Conservation (phyloP, 2,113 vertebrate species). For the Coryphaenoides rupestris region DNA sequence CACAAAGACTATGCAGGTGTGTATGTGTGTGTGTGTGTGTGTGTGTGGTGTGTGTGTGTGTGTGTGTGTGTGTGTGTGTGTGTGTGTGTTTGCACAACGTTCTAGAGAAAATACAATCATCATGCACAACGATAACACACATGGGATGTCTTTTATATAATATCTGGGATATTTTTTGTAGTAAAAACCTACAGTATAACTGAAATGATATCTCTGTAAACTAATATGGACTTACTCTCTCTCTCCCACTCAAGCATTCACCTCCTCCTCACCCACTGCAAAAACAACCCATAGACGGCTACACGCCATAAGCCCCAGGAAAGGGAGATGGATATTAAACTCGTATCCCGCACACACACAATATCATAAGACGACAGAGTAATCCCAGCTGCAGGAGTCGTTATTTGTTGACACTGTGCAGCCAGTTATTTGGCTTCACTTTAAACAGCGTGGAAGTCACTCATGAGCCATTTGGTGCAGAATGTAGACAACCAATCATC, state of each 20-base stretch:
- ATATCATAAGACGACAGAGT: conserved; percentile 3
- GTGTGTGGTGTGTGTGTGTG: too few relatives aligned
- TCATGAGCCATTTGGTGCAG: conserved; percentile 9
- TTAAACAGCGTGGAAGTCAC: conserved; percentile 25
- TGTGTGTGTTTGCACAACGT: too few relatives aligned
- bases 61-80: too few relatives aligned
- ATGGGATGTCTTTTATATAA: too few relatives aligned
- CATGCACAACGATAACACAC: too few relatives aligned
- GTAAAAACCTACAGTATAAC: too few relatives aligned
- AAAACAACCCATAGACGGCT: neutral
- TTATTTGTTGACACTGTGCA: conserved; percentile 50
- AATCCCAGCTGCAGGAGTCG: too few relatives aligned
- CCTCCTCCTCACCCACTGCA: neutral
- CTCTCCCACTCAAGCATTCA: conserved; percentile 4
- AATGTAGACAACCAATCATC: conserved; percentile 19
- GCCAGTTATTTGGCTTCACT: conserved; percentile 33
- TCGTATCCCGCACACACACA: conserved; percentile 9
- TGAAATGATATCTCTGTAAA: conserved; percentile 8
- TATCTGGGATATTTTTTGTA: too few relatives aligned
- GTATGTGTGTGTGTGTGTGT: too few relatives aligned
- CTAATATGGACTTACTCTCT: conserved; percentile 16
- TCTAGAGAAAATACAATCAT: too few relatives aligned
- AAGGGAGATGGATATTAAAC: conserved; percentile 7
- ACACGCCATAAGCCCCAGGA: conserved; percentile 13
- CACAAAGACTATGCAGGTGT: neutral